phyloP scores from a whole-genome alignment of 2,113 vertebrate genomes.

The Oreochromis tanganicae region DNA sequence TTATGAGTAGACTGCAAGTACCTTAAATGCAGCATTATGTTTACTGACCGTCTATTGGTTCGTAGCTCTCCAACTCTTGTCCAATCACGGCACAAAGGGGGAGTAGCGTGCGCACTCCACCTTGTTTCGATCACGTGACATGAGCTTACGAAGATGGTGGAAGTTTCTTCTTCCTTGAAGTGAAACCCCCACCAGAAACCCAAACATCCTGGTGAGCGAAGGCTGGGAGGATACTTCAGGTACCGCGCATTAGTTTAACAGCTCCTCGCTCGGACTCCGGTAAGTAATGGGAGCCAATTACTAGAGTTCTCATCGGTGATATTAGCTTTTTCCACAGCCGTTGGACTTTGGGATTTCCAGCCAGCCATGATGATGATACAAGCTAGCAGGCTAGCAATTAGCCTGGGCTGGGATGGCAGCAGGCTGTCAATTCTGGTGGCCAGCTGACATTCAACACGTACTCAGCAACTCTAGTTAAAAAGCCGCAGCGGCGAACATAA shows the following conservation, averaged over 20 bases:
- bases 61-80: background rate
- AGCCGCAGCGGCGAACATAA: background rate
- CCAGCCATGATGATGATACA: constrained; percentile 48
- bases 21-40: background rate
- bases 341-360: constrained; percentile 35
- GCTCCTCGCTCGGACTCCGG: constrained; percentile 6
- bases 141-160: constrained; percentile 63
- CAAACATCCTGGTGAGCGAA: constrained; percentile 7
- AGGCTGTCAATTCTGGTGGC: constrained; percentile 2
- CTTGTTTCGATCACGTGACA: constrained; percentile 70
- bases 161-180: constrained; percentile 66
- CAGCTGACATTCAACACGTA: constrained; percentile 48
- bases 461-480: background rate
- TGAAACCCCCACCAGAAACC: constrained; percentile 44
- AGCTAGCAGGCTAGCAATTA: constrained; percentile 50
- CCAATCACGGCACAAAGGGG: constrained; percentile 23
- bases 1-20: background rate
- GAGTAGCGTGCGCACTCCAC: constrained; percentile 39
- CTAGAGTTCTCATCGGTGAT: background rate
- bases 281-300: constrained; percentile 4
- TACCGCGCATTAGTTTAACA: background rate
- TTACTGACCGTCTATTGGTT: constrained; percentile 22
- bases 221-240: background rate
- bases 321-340: background rate
- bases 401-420: constrained; percentile 11